A percentile compares a stretch with the other conserved stretches of the same genome.
phyloP scores from a whole-genome alignment of 2,888 invertebrate genomes.

The Actias luna region DNA sequence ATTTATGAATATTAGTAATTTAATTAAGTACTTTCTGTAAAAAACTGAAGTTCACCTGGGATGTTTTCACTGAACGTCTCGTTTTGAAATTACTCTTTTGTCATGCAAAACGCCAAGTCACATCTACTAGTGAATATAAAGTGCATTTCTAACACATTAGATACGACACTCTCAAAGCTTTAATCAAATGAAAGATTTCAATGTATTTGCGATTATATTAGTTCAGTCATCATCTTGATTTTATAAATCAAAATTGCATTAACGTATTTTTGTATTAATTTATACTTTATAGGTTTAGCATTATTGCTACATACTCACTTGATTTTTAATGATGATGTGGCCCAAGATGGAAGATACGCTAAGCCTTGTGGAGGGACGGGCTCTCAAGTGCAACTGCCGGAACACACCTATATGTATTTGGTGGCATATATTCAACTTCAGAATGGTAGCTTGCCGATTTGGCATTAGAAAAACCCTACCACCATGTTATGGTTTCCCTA shows the following conservation, averaged over 20 bases:
- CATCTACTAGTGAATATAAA: neutral
- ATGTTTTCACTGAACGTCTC: neutral
- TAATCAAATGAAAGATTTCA: neutral
- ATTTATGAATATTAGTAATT: neutral
- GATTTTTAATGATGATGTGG: too few relatives aligned
- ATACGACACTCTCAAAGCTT: neutral
- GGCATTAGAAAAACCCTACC: too few relatives aligned
- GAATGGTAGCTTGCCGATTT: too few relatives aligned
- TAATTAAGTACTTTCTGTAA: neutral
- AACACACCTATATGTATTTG: too few relatives aligned
- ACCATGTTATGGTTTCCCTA: too few relatives aligned
- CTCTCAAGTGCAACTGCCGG: too few relatives aligned
- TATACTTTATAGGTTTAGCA: too few relatives aligned
- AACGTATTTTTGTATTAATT: too few relatives aligned
- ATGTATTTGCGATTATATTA: neutral
- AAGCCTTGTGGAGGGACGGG: too few relatives aligned
- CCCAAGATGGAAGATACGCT: too few relatives aligned
- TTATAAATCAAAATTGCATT: neutral
- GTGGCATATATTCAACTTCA: too few relatives aligned
- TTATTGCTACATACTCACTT: too few relatives aligned
- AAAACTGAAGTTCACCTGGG: neutral
- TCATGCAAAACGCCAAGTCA: neutral
- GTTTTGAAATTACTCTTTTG: neutral
- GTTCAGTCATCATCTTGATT: neutral
- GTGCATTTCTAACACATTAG: neutral